These are phyloP conservation scores for Sycophaga agraensis DNA, from an alignment of 1,140 invertebrate genomes.

Conservation along the genomic window DNA sequence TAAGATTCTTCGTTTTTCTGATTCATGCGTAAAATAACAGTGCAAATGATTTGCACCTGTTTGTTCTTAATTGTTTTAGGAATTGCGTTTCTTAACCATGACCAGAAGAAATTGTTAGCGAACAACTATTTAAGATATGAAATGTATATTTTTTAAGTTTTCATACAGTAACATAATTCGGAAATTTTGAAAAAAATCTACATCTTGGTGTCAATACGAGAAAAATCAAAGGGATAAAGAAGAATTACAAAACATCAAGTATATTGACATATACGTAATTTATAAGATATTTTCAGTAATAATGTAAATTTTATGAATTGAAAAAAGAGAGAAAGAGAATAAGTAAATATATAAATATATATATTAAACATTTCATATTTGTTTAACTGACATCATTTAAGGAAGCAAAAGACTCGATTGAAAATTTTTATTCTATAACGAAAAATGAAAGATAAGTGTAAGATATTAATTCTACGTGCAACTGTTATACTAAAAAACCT, in stretches of 20 bases:
- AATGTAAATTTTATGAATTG: slow-evolving; percentile 3
- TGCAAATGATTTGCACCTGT: too few species aligned
- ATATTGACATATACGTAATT: slow-evolving; percentile 5
- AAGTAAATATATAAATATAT: slow-evolving; percentile 9
- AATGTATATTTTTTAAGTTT: neutral
- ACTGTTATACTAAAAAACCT: too few species aligned
- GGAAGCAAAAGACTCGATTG: neutral
- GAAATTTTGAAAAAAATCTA: too few species aligned
- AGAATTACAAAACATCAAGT: slow-evolving; percentile 6
- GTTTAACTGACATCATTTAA: neutral
- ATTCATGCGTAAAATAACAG: too few species aligned
- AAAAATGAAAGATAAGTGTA: too few species aligned
- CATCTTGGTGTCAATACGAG: too few species aligned
- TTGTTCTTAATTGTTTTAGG: too few species aligned
- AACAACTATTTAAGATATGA: neutral
- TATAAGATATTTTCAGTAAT: slow-evolving; percentile 3
- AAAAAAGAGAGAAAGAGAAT: neutral
- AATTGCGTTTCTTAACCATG: too few species aligned
- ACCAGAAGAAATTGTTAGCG: too few species aligned
- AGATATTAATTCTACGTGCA: too few species aligned
- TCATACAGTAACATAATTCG: too few species aligned
- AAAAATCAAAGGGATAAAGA: neutral
- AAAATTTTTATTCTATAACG: slow-evolving; percentile 1
- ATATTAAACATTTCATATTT: slow-evolving; percentile 22
- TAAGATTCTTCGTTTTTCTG: neutral